Evolutionary conservation across 2,113 vertebrate species (phyloP), one percentile per base, ranked within the genome.

Genomic region (Carettochelys insculpta): DNA sequence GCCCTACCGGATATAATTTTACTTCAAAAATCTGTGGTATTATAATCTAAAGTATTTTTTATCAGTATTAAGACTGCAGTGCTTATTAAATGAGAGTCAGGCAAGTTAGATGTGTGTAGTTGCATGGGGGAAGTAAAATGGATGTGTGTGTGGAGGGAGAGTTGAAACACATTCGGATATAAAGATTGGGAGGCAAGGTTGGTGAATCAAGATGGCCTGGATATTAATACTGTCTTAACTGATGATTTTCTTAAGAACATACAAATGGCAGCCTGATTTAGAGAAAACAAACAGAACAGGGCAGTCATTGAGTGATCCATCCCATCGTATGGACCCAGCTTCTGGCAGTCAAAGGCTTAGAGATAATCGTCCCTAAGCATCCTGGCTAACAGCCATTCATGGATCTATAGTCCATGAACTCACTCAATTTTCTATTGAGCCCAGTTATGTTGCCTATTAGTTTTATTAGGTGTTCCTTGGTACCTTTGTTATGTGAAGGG

Each of bases 131-230:
- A 80, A 54, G 56, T 0, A 45, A 84, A 91, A 43, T n/a, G 81
- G 65, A 88, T 76, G 10, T 58, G 24, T 82, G 79, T 79, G 43
- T 3, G 58, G 83, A 53, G 48, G 54, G n/a, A 85, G 82, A 65
- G 61, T 20, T 17, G 3, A 29, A n/a, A 65, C 12, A 43, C 29
- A 45, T 12, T 11, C 0, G 0, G 56, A 25, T 1, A 3, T 52
- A 29, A 71, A 25, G 24, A 27, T 3, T 43, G 71, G 5, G 48
- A 16, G 9, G 41, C 14, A 86, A 86, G 77, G 27, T 82, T 16
- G 0, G 0, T 8, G 80, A 85, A n/a, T 16, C 73, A 79, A 5
- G 77, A 27, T 82, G 53, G 8, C 3, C 6, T 31, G 24, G 79
- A 88, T 61, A 2, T 1, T 29, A n/a, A 38, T 61, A 61, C 31